Conservation (phyloP, 1,140 invertebrate genomes). For the Campodea augens region DNA sequence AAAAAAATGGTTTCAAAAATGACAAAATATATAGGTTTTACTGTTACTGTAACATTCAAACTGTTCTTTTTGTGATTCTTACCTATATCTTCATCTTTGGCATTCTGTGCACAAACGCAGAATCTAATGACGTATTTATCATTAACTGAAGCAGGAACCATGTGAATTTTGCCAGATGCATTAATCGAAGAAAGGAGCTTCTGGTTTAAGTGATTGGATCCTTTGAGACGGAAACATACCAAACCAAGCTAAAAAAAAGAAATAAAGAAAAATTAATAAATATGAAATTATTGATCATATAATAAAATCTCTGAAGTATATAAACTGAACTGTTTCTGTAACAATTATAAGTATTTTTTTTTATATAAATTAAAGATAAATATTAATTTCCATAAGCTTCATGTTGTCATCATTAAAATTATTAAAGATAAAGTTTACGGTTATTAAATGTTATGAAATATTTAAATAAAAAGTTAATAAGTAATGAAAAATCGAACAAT, state of each 20-base stretch:
- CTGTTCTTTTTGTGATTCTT: conserved; percentile 17
- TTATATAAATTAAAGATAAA: no score
- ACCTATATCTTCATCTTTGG: conserved; percentile 72
- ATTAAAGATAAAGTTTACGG: no score
- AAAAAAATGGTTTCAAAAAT: conserved; percentile 1
- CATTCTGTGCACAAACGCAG: conserved; percentile 82
- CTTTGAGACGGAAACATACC: conserved; percentile 68
- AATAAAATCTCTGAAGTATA: no score
- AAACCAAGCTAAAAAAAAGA: conserved; percentile 42
- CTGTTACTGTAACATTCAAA: background rate
- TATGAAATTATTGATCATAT: no score
- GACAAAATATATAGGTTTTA: background rate
- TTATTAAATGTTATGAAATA: no score
- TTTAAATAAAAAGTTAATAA: no score
- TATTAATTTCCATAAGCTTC: no score
- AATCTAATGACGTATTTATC: conserved; percentile 86
- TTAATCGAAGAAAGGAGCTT: conserved; percentile 86
- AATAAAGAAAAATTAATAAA: no score
- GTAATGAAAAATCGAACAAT: no score
- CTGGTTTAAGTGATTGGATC: conserved; percentile 78
- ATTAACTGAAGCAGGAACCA: conserved; percentile 85
- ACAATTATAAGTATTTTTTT: no score
- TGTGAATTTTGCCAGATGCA: conserved; percentile 87
- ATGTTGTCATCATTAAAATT: no score
- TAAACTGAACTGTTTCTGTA: no score